phyloP scores from a whole-genome alignment of 2,888 invertebrate species.

The Cephonodes hylas region DNA sequence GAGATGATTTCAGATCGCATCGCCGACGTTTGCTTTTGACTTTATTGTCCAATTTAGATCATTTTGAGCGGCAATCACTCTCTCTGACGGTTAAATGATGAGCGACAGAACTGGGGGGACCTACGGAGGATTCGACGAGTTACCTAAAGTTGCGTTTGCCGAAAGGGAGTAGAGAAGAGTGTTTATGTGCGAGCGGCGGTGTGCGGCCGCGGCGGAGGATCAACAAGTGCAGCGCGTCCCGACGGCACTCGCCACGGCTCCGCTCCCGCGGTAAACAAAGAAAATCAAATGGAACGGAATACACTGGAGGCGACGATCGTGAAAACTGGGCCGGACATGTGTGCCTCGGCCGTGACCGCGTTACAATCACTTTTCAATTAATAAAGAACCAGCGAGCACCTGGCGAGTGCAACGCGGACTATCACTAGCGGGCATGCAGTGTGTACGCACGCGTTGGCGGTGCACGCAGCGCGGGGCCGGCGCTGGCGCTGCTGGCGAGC shows the following conservation, averaged over 20 bases:
- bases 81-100: neutral
- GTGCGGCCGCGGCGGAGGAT: slow-evolving; percentile 30
- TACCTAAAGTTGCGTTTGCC: neutral
- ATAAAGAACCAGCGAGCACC: slow-evolving; percentile 74
- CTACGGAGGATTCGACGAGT: neutral
- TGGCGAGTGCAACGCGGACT: slow-evolving; percentile 71
- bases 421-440: slow-evolving; percentile 50
- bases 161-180: neutral
- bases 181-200: neutral
- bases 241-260: slow-evolving; percentile 19
- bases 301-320: slow-evolving; percentile 63
- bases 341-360: slow-evolving; percentile 78
- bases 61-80: neutral
- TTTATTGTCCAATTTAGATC: slow-evolving; percentile 1
- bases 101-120: neutral
- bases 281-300: slow-evolving; percentile 59
- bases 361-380: slow-evolving; percentile 81
- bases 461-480: slow-evolving; percentile 36
- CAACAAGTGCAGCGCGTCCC: slow-evolving; percentile 57
- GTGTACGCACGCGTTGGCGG: slow-evolving; percentile 55
- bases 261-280: slow-evolving; percentile 67
- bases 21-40: neutral
- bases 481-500: slow-evolving; percentile 55
- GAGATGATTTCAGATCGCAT: neutral
- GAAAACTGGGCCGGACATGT: slow-evolving; percentile 80